Evolutionary conservation across 2,888 invertebrate genomes (phyloP).

Genomic region (Eustalomyia histrio): DNA sequence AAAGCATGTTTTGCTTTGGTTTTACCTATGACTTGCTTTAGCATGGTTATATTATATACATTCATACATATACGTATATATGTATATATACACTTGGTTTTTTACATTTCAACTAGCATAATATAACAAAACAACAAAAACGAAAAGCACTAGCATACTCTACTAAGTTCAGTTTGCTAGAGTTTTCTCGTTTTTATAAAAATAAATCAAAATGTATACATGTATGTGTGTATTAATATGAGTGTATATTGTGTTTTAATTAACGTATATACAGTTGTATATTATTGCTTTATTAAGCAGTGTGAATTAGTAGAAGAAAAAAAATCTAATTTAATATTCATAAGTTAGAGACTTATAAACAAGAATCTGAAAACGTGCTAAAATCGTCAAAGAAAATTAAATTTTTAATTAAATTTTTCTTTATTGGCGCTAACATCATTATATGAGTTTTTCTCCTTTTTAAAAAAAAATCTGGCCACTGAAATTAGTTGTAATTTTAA

Average conservation of each 20-base stretch:
- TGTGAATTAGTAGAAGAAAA: conserved; percentile 25
- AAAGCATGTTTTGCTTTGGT: conserved; percentile 29
- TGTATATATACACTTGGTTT: not conserved
- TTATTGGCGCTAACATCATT: not conserved
- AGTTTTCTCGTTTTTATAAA: not conserved
- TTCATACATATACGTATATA: too few relatives aligned
- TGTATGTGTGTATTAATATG: not conserved
- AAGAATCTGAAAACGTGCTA: not conserved
- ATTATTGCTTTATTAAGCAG: conserved; percentile 45
- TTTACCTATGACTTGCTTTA: conserved; percentile 47
- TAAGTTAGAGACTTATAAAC: conserved; percentile 5
- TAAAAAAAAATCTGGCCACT: not conserved
- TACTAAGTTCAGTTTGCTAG: not conserved
- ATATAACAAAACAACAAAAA: conserved; percentile 15
- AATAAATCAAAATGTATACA: not conserved
- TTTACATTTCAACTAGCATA: conserved; percentile 6
- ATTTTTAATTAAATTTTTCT: not conserved
- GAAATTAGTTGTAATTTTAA: not conserved
- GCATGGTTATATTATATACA: conserved; percentile 28
- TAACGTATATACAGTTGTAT: not conserved
- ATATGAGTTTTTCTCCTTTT: not conserved
- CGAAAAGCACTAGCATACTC: not conserved
- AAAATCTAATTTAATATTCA: conserved; percentile 30
- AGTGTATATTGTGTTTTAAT: not conserved
- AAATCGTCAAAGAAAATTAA: not conserved